Conservation (phyloP, 1,140 invertebrate genomes). For the Yoshiicerus persimilis region DNA sequence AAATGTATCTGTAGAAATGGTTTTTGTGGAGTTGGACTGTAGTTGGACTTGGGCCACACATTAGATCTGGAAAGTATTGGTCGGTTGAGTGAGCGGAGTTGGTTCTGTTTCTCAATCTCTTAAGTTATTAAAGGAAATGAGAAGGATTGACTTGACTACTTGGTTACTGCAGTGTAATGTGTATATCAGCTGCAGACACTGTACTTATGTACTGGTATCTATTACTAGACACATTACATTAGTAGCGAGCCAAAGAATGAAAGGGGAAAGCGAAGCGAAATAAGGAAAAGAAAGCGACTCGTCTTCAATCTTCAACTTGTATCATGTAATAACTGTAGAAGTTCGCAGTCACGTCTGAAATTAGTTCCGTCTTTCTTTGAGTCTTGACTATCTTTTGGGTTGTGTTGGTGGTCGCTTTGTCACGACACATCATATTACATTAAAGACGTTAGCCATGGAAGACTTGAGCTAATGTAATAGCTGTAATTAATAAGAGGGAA, state of each 20-base stretch:
- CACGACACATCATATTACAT: slow-evolving; percentile 16
- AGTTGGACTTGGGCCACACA: too few species aligned
- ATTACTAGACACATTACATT: neutral
- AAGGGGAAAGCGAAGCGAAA: neutral
- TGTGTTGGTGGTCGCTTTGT: neutral
- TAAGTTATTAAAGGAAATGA: slow-evolving; percentile 7
- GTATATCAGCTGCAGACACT: neutral
- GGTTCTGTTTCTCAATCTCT: neutral
- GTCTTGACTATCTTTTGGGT: neutral
- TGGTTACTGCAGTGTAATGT: neutral
- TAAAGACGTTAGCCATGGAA: neutral
- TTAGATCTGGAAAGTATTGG: neutral
- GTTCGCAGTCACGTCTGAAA: neutral
- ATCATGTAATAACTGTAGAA: neutral
- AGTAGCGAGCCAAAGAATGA: neutral
- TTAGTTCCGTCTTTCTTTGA: neutral
- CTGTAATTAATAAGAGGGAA: neutral
- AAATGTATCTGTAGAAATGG: too few species aligned
- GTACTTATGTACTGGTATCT: neutral
- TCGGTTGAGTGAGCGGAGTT: neutral
- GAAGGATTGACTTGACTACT: neutral
- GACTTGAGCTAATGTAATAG: neutral
- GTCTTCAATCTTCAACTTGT: neutral
- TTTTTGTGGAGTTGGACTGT: too few species aligned
- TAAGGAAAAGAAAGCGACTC: neutral